phyloP scores from a whole-genome alignment of 2,113 vertebrate species.

The Dryoscopus gambensis region DNA sequence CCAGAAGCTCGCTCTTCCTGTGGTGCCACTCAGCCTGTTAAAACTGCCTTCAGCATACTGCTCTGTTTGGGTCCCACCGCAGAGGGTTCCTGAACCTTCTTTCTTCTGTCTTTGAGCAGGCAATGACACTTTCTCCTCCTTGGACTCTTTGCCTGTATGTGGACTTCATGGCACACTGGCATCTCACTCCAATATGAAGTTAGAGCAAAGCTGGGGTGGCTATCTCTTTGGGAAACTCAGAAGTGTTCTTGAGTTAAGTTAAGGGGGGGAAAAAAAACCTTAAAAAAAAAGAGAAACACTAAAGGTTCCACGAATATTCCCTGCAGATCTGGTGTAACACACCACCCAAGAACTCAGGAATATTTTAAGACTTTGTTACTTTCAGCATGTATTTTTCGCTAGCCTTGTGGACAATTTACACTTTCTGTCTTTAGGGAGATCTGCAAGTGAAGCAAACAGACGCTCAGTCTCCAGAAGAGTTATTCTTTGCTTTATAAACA shows the following conservation, averaged over 20 bases:
- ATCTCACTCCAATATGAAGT: background rate
- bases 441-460: background rate
- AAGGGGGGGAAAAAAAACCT: too few relatives aligned
- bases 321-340: background rate
- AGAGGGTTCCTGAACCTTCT: background rate
- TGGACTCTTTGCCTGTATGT: background rate
- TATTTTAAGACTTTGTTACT: background rate
- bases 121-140: background rate
- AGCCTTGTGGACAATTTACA: background rate
- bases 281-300: background rate
- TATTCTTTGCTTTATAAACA: constrained; percentile 4
- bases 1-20: fast-evolving
- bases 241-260: background rate
- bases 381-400: background rate
- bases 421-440: background rate
- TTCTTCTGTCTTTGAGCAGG: background rate
- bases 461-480: background rate
- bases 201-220: background rate
- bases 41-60: background rate
- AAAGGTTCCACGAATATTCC: background rate
- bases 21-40: background rate
- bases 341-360: background rate
- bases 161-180: background rate
- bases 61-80: background rate
- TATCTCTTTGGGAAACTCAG: background rate